Evolutionary conservation across 2,888 invertebrate species (phyloP), one percentile per base, ranked within the genome.

Genomic region (Achlya flavicornis): DNA sequence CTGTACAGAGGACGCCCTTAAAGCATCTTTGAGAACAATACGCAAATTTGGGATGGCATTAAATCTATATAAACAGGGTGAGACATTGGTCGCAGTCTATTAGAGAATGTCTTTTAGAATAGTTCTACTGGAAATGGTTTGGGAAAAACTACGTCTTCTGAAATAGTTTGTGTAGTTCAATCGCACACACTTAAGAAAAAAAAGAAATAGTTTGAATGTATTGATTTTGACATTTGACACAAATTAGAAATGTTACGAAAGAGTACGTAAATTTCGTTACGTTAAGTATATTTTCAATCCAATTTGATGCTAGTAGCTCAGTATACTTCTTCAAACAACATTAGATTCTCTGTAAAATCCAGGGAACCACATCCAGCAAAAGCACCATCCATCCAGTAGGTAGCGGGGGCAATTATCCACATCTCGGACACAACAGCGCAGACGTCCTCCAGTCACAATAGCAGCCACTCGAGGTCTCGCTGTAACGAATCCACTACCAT

Each of bases 351-450:
- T 46, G 46, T 1, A n/a, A n/a, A 33, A n/a, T 58, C 14, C 58
- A 58, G 32, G 41, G 7, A 10, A 53, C n/a, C 66, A 60, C 60
- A 64, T 66, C 66, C 58, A 66, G 64, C 57, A 62, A 58, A 48
- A 16, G 19, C n/a, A 46, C 46, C 58, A 61, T 32, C 61, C 61
- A 64, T 74, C 71, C 75, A 69, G 78, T 77, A 78, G 84, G 76
- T 80, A 80, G 84, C 84, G 79, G 88, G 87, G 92, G 92, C 92
- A 93, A 93, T 93, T 93, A 93, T 88, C 89, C 87, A 87, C 88
- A 89, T 90, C 92, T 92, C 89, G 92, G 92, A 92, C 92, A 91
- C 90, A 91, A 91, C 91, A 84, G 89, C 87, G 87, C 89, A 89
- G 90, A 89, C 90, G 90, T 89, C 83, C 91, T 92, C 87, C 80